Conservation (phyloP, 2,888 invertebrate genomes). For the Cephus spinipes region DNA sequence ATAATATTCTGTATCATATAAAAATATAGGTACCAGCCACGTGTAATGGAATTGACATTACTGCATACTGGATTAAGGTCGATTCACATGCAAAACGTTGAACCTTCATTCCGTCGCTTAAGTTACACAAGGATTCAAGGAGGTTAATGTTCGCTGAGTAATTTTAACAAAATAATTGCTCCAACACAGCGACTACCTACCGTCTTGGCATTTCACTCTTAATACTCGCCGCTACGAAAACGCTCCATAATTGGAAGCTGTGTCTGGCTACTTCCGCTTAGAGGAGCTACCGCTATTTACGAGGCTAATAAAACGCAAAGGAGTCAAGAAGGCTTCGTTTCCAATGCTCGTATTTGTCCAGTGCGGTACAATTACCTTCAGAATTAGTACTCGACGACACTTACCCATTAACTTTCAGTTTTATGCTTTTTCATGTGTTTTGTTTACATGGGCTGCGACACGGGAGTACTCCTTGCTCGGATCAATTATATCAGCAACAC, state of each 20-base stretch:
- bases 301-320: conserved; percentile 58
- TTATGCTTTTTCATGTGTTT: conserved; percentile 41
- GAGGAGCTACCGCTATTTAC: conserved; percentile 53
- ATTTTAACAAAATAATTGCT: conserved; percentile 39
- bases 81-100: neutral
- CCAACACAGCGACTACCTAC: conserved; percentile 29
- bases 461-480: neutral
- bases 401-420: conserved; percentile 44
- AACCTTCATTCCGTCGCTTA: neutral
- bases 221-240: conserved; percentile 35
- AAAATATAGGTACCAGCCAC: neutral
- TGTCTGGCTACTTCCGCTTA: conserved; percentile 53
- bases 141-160: conserved; percentile 25
- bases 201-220: conserved; percentile 33
- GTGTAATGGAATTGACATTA: neutral
- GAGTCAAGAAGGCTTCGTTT: conserved; percentile 19
- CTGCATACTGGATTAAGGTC: neutral
- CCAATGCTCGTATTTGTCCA: neutral
- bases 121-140: neutral
- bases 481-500: neutral
- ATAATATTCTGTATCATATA: neutral
- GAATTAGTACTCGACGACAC: conserved; percentile 37
- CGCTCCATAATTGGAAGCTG: conserved; percentile 49
- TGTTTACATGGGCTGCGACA: conserved; percentile 26
- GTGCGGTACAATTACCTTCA: conserved; percentile 37